These are phyloP conservation scores for Galerucella pusilla DNA, from an alignment of 2,888 invertebrate genomes.

Conservation along the genomic window DNA sequence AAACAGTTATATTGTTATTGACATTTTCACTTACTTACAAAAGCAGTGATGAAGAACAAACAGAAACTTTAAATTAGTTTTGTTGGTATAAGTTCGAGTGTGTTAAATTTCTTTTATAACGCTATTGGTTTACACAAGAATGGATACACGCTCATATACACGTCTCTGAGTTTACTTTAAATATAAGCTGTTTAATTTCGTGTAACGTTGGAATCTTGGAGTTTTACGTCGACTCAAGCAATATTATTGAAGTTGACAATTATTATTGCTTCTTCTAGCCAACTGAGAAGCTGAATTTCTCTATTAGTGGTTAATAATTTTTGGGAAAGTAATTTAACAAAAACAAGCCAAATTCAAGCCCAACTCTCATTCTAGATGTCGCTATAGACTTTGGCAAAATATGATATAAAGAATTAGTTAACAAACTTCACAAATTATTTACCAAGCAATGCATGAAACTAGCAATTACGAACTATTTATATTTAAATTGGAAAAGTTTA, in stretches of 20 bases:
- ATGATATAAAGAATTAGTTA: too few relatives aligned
- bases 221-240: not conserved
- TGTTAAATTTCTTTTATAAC: conserved; percentile 4
- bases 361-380: too few relatives aligned
- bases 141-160: not conserved
- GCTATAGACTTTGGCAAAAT: too few relatives aligned
- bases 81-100: not conserved
- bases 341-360: too few relatives aligned
- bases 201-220: not conserved
- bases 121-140: not conserved
- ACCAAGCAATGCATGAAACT: too few relatives aligned
- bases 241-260: not conserved
- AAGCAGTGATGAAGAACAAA: conserved; percentile 17
- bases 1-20: conserved; percentile 22
- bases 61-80: conserved; percentile 23
- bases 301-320: too few relatives aligned
- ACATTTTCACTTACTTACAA: conserved; percentile 25
- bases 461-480: too few relatives aligned
- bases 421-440: too few relatives aligned
- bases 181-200: not conserved
- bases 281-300: too few relatives aligned
- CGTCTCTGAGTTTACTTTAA: not conserved
- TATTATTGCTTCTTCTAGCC: too few relatives aligned
- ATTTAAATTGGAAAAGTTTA: too few relatives aligned
- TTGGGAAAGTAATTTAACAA: too few relatives aligned